phyloP scores from a whole-genome alignment of 2,888 invertebrate species.

The Maniola hyperantus region DNA sequence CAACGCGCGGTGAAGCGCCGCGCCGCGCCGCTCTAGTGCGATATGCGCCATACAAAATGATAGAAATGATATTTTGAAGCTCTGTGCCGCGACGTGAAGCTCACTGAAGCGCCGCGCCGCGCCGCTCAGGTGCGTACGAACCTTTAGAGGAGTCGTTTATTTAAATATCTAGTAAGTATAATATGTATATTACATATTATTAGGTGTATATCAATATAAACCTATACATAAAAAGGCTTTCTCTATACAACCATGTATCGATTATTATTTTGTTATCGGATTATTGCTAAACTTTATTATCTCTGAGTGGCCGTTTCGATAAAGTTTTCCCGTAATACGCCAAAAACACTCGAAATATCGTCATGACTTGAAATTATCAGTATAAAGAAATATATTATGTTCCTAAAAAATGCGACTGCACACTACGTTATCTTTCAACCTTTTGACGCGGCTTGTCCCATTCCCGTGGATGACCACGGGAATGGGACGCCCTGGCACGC shows the following conservation, averaged over 20 bases:
- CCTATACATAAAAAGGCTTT: not conserved
- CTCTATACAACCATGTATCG: not conserved
- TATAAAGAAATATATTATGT: not conserved
- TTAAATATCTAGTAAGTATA: not conserved
- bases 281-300: not conserved
- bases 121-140: too few relatives aligned
- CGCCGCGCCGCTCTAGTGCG: too few relatives aligned
- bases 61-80: too few relatives aligned
- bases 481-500: too few relatives aligned
- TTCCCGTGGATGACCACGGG: not conserved
- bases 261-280: slow-evolving; percentile 1
- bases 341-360: slow-evolving; percentile 9
- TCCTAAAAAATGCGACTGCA: not conserved
- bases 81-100: too few relatives aligned
- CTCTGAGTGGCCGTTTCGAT: slow-evolving; percentile 3
- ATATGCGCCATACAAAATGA: too few relatives aligned
- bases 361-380: not conserved
- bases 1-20: too few relatives aligned
- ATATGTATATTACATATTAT: too few relatives aligned
- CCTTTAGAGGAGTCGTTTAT: too few relatives aligned
- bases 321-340: slow-evolving; percentile 1
- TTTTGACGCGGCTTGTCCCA: not conserved
- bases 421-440: not conserved
- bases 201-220: not conserved
- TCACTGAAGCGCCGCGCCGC: too few relatives aligned